These are phyloP conservation scores for Lithobates pipiens DNA, from an alignment of 2,797 vertebrate genomes.

Conservation along the genomic window DNA sequence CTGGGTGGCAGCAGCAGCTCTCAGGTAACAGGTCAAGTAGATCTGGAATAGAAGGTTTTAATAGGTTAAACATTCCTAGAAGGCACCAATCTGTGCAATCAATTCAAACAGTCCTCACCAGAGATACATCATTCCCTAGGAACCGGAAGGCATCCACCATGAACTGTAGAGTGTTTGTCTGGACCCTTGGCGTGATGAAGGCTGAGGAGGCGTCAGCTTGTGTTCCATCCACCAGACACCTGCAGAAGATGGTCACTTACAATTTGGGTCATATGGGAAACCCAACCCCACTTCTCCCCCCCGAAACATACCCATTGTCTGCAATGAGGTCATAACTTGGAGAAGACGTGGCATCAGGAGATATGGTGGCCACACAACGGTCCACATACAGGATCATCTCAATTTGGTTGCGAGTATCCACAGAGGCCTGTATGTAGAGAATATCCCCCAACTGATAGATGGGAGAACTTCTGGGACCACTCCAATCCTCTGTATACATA, in stretches of 20 bases:
- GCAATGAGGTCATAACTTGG: conserved; percentile 64
- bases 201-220: conserved; percentile 63
- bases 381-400: conserved; percentile 71
- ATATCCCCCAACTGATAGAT: conserved; percentile 72
- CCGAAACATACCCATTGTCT: conserved; percentile 66
- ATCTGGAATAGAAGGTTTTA: conserved; percentile 63
- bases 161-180: conserved; percentile 67
- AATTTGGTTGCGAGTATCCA: conserved; percentile 61
- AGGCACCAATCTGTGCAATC: neutral
- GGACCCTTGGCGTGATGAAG: conserved; percentile 67
- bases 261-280: neutral
- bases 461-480: conserved; percentile 40
- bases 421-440: conserved; percentile 69
- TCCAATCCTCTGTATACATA: conserved; percentile 72
- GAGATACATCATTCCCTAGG: conserved; percentile 63
- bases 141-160: conserved; percentile 71
- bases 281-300: no score
- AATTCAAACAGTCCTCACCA: neutral
- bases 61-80: neutral
- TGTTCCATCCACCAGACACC: conserved; percentile 71
- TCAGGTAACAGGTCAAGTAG: conserved; percentile 76
- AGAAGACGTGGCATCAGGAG: conserved; percentile 49
- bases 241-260: conserved; percentile 51
- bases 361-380: conserved; percentile 71
- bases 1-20: conserved; percentile 64